A percentile compares a stretch with the other conserved stretches of the same genome.
phyloP scores from a whole-genome alignment of 2,113 vertebrate genomes.

The Sphyrna mokarran region DNA sequence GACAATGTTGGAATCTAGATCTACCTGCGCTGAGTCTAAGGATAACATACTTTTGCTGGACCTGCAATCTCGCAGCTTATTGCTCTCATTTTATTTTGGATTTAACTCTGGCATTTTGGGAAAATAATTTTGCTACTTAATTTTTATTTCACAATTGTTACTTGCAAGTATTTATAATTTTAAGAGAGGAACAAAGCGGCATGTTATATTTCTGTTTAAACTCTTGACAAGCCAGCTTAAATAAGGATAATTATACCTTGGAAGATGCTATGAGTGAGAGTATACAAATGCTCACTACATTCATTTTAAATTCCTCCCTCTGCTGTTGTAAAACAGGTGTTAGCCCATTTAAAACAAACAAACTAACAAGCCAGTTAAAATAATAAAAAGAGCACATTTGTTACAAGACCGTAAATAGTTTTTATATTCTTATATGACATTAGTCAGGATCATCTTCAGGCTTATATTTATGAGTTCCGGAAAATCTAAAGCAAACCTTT shows the following conservation, averaged over 20 bases:
- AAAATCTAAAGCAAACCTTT: neutral
- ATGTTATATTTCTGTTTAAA: neutral
- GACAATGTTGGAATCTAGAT: neutral
- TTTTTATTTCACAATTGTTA: neutral
- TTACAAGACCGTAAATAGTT: neutral
- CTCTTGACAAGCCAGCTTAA: neutral
- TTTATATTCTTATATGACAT: neutral
- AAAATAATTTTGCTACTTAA: neutral
- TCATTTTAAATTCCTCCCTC: neutral
- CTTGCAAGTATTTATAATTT: neutral
- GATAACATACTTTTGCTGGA: neutral
- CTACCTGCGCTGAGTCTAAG: neutral
- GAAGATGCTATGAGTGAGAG: neutral
- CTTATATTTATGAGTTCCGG: neutral
- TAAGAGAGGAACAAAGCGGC: neutral
- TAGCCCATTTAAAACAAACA: neutral
- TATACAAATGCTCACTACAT: neutral
- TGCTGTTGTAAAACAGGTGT: neutral
- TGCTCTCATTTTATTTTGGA: neutral
- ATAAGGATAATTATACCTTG: neutral
- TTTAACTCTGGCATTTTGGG: neutral
- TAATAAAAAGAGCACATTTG: neutral
- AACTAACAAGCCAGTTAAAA: neutral
- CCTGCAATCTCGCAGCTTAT: neutral
- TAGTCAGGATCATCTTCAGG: neutral